Evolutionary conservation across 1,140 invertebrate genomes (phyloP).

Genomic region (Bombus vancouverensis): DNA sequence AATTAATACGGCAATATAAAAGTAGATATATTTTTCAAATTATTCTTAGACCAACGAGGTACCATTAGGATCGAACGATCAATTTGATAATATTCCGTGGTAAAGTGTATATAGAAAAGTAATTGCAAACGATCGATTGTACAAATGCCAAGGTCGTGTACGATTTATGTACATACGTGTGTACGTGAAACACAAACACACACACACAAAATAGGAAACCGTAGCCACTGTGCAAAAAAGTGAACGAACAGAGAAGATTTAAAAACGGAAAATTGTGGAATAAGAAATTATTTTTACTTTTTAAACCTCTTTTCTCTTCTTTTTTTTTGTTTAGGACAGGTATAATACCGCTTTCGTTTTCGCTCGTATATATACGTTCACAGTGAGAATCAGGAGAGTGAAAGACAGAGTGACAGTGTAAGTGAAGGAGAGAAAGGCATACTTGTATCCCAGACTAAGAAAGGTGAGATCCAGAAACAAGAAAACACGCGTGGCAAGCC

Average conservation of each 20-base stretch:
- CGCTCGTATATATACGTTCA: conserved; percentile 1
- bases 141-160: conserved; percentile 21
- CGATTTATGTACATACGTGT: conserved; percentile 28
- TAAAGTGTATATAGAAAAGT: background rate
- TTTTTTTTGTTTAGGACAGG: background rate
- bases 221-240: conserved; percentile 54
- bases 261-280: background rate
- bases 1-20: background rate
- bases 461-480: conserved; percentile 34
- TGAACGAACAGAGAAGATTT: conserved; percentile 38
- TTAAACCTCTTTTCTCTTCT: background rate
- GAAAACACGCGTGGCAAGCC: conserved; percentile 43
- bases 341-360: conserved; percentile 12
- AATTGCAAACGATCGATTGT: conserved; percentile 26
- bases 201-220: conserved; percentile 38
- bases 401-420: conserved; percentile 10
- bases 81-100: background rate
- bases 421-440: conserved; percentile 22
- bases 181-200: background rate
- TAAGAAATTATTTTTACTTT: background rate
- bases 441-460: conserved; percentile 30
- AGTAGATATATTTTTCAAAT: background rate
- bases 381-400: conserved; percentile 4
- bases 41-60: conserved; percentile 5
- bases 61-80: background rate